A percentile compares a stretch with the other conserved stretches of the same genome.
Conservation (phyloP, 2,113 vertebrate species). For the Cheilinus undulatus region DNA sequence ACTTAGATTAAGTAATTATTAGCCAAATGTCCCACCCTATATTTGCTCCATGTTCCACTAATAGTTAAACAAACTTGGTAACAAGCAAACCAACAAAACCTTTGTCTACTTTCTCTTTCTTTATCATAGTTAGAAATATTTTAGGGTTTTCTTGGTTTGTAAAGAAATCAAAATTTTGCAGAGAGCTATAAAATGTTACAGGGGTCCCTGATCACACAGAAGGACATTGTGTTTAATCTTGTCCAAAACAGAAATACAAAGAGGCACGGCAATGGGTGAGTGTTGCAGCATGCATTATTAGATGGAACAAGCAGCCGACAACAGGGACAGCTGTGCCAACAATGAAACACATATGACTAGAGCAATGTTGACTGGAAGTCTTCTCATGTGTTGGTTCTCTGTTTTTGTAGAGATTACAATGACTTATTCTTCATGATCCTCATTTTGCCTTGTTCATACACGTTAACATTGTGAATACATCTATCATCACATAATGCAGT, state of each 20-base stretch:
- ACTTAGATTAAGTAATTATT: too few relatives aligned
- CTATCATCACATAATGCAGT: neutral
- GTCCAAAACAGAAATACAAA: neutral
- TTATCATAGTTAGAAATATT: neutral
- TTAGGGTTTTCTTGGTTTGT: neutral
- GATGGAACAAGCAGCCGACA: neutral
- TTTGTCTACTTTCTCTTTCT: too few relatives aligned
- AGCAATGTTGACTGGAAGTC: neutral
- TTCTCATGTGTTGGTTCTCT: neutral
- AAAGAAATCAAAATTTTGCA: neutral
- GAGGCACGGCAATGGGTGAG: neutral
- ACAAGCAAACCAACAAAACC: neutral
- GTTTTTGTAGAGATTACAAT: neutral
- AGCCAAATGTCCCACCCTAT: neutral
- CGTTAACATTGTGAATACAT: neutral
- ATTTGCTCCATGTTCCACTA: neutral
- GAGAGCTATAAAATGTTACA: neutral
- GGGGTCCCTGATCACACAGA: neutral
- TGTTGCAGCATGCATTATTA: neutral
- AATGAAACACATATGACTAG: neutral
- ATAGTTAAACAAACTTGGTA: too few relatives aligned
- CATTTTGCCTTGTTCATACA: neutral
- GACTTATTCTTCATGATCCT: neutral
- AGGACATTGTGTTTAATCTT: neutral
- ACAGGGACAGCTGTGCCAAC: neutral